Evolutionary conservation across 1,140 invertebrate species (phyloP), one percentile per base, ranked within the genome.

Genomic region (Eriosoma lanigerum): DNA sequence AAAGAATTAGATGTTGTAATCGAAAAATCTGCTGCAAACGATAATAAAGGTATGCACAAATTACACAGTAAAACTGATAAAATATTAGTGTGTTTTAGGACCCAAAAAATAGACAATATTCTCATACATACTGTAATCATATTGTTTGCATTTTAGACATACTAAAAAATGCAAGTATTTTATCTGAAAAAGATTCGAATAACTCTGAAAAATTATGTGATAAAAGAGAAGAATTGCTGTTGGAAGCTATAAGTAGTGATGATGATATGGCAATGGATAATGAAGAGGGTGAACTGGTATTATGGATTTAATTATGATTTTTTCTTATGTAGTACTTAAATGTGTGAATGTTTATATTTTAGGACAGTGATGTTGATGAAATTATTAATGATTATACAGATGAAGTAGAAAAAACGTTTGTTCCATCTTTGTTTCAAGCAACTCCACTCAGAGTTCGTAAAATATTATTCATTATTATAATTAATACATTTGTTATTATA

Each of bases 221-320:
- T 60, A 76, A 60, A 19, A 46, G 17, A 19, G 15, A 6, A 46
- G 54, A 48, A 60, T 48, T 62, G 56, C 24, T 62, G 19, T 62
- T 60, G 56, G 75, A 78, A 78, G 75, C 52, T 3, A 78, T 78
- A 62, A 78, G 75, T 62, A 78, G 75, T 46, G 75, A 78, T 46
- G 75, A 78, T 44, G 75, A 78, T 60, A 78, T 78, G 38, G 38
- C 56, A 46, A 26, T 78, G 32, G 52, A 58, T 60, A 44, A 21
- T 10, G 56, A 58, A 19, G 75, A 78, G 26, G 68, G 48, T n/a
- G 48, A 1, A 1, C 1, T 72, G 68, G 68, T 72, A 72, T n/a
- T 21, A n/a, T 66, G 21, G 0, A 21, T 66, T 21, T 46, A 44
- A n/a, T 13, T 21, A 46, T 66, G 29, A n/a, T 64, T 54, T n/a